A percentile compares a stretch with the other conserved stretches of the same genome.
Conservation (phyloP, 2,888 invertebrate species). For the Amblyjoppa fuscipennis region DNA sequence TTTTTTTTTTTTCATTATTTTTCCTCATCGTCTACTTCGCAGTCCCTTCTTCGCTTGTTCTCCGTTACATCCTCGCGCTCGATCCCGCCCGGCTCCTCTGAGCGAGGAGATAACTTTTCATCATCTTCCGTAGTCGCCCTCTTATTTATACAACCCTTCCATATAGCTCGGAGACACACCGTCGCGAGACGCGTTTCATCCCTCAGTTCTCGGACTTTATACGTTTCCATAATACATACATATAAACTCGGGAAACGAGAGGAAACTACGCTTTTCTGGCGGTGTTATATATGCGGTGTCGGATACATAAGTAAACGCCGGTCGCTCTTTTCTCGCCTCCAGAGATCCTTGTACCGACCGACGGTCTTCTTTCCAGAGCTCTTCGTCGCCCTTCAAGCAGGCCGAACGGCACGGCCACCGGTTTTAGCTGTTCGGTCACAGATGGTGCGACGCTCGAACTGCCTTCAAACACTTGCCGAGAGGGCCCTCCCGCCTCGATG, state of each 20-base stretch:
- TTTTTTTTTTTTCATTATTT: conserved; percentile 69
- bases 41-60: conserved; percentile 28
- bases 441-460: conserved; percentile 78
- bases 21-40: conserved; percentile 14
- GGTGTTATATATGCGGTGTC: background rate
- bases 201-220: conserved; percentile 65
- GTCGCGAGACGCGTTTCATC: conserved; percentile 34
- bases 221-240: conserved; percentile 68
- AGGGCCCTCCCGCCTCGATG: background rate
- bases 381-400: conserved; percentile 62
- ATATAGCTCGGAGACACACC: conserved; percentile 20
- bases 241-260: conserved; percentile 40
- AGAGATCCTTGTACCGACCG: conserved; percentile 67
- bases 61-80: conserved; percentile 12
- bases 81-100: background rate
- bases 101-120: conserved; percentile 78
- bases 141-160: conserved; percentile 72
- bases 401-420: conserved; percentile 62
- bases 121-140: conserved; percentile 72
- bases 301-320: conserved; percentile 7
- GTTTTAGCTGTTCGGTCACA: conserved; percentile 73
- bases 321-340: conserved; percentile 22
- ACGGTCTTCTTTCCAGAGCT: conserved; percentile 57
- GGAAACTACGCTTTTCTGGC: conserved; percentile 14
- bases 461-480: conserved; percentile 24